Evolutionary conservation across 2,888 invertebrate species (phyloP), one percentile per base, ranked within the genome.

Genomic region (Pteria penguin): DNA sequence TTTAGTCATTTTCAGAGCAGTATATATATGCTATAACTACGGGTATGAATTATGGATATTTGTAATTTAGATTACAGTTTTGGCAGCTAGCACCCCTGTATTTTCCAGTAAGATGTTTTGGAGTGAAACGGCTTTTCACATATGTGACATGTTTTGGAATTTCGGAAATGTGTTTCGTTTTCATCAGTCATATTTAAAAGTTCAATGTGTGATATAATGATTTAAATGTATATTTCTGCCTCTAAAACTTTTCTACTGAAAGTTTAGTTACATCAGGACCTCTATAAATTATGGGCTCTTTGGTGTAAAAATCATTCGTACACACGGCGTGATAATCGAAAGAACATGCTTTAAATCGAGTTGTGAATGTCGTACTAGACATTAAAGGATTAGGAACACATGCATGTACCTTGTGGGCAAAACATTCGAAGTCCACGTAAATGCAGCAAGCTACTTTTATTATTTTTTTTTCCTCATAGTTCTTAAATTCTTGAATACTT

Each of bases 281-380:
- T 4, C 74, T 52, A 36, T 76, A 76, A 33, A 75, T 66, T 14
- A 67, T 57, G 8, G 63, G 61, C 8, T 63, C 66, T 69, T 78
- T 78, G 3, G 75, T 32, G 54, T 61, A 62, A 45, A 67, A 55
- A 31, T 45, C 33, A 32, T 71, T 32, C 2, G 32, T 63, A 32
- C 77, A 71, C 2, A 74, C 67, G 18, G 74, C 74, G 57, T 74
- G 73, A 54, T 77, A 77, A 3, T 54, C 63, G 73, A 63, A 73
- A 11, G 72, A 72, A 70, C 77, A 76, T 4, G 75, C 63, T 14
- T 72, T 65, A 65, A 67, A 70, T 58, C 68, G 32, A 14, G 58
- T 36, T 31, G 36, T 26, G 55, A 32, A 55, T n/a, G 76, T 71
- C 14, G 76, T 79, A 36, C 63, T 70, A n/a, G 76, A 65, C 31